Percentiles rank a stretch among this genome's conserved stretches.
Conservation (phyloP, 2,888 invertebrate genomes). For the Odontothrips loti region DNA sequence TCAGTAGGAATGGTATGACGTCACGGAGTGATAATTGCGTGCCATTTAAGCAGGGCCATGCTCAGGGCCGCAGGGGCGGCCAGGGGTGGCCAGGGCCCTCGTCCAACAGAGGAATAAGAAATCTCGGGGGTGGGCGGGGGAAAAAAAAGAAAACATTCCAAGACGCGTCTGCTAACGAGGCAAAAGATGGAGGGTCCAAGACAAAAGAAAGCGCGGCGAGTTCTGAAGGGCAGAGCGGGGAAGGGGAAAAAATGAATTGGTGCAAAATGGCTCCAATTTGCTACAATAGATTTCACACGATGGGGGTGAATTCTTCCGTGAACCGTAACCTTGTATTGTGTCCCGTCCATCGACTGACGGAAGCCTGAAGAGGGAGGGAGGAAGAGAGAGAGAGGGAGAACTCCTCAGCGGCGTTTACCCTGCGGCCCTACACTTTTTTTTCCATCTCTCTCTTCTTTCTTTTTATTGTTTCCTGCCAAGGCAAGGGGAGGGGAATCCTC, state of each 20-base stretch:
- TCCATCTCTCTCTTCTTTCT: slow-evolving; percentile 27
- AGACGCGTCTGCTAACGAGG: slow-evolving; percentile 6
- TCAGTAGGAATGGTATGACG: slow-evolving; percentile 6
- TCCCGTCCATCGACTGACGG: not conserved
- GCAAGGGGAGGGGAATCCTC: slow-evolving; percentile 1
- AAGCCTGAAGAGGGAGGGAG: not conserved
- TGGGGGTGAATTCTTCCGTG: slow-evolving; percentile 18
- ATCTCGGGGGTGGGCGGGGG: not conserved
- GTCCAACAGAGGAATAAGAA: slow-evolving; percentile 14
- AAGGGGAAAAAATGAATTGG: slow-evolving; percentile 14
- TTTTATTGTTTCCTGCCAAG: slow-evolving; percentile 29
- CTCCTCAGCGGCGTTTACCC: not conserved
- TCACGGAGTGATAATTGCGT: slow-evolving; percentile 22
- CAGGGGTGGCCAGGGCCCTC: not conserved
- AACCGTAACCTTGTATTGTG: slow-evolving; percentile 14
- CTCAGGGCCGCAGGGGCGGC: too few relatives aligned
- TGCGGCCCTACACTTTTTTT: not conserved
- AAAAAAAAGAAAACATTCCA: slow-evolving; percentile 16
- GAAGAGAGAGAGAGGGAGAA: not conserved
- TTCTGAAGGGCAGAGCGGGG: not conserved
- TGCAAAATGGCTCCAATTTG: slow-evolving; percentile 22
- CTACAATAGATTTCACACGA: slow-evolving; percentile 26
- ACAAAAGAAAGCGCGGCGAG: slow-evolving; percentile 7
- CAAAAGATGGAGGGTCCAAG: slow-evolving; percentile 6
- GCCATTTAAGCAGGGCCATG: not conserved